phyloP scores from a whole-genome alignment of 2,113 vertebrate species.

The Prionailurus viverrinus region DNA sequence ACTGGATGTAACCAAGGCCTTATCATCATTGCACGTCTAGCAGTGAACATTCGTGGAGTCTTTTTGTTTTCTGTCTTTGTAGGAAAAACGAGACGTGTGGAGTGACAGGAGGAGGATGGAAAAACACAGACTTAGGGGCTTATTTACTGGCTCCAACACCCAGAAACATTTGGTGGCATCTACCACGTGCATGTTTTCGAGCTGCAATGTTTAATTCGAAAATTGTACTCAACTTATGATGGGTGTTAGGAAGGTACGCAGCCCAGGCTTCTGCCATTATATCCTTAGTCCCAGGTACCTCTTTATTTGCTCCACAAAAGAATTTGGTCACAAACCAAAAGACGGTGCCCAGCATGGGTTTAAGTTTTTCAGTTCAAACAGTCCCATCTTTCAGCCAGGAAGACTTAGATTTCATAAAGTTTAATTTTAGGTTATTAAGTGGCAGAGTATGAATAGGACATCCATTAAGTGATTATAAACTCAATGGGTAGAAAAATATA shows the following conservation, averaged over 20 bases:
- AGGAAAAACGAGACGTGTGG: neutral
- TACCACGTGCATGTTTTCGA: neutral
- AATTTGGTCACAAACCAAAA: slow-evolving; percentile 10
- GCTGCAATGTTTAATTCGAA: neutral
- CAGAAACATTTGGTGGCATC: neutral
- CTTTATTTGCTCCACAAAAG: slow-evolving; percentile 4
- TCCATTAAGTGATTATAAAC: neutral
- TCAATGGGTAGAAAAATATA: neutral
- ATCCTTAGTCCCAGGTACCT: neutral
- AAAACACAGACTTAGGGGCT: neutral
- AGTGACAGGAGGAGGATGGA: neutral
- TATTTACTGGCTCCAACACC: neutral
- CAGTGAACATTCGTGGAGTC: neutral
- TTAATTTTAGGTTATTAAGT: slow-evolving; percentile 46
- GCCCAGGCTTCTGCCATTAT: neutral
- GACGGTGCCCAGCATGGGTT: neutral
- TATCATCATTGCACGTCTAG: neutral
- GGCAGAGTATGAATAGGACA: neutral
- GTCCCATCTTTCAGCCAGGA: neutral
- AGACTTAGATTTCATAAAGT: neutral
- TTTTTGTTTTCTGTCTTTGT: neutral
- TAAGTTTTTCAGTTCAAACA: neutral
- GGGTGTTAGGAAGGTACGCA: neutral
- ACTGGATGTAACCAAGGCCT: neutral
- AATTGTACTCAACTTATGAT: neutral